Evolutionary conservation across 1,140 invertebrate species (phyloP), one percentile per base, ranked within the genome.

Genomic region (Musca domestica): DNA sequence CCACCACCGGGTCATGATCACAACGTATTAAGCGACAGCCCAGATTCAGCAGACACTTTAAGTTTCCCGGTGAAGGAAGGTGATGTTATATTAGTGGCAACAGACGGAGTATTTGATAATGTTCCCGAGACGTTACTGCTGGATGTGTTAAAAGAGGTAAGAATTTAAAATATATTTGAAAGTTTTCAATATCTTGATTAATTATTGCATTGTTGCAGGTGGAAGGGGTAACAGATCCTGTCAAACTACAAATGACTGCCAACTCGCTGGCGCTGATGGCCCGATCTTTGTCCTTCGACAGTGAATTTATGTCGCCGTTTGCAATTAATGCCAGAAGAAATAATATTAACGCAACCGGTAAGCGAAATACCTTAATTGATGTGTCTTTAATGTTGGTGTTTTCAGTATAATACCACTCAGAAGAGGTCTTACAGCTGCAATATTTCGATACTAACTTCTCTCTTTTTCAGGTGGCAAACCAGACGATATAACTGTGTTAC

Each of bases 91-190:
- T 85, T 99, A 27, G 87, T 98, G 46, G 97, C 95, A 41, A 98
- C 96, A 2, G 96, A 99, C 84, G 97, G 97, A 52, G 93, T 99
- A 20, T 99, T 98, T 84, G 97, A 99, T 84, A 99, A 99, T 85
- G 89, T 98, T 73, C 95, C 94, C 68, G 94, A 97, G 74, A 88
- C 90, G 69, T 86, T 96, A 75, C 88, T 98, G 74, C 75, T 81
- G 54, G 83, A 83, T 48, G 81, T 80, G 52, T 71, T 82, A 15
- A 76, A 80, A 47, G 76, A 80, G 64, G 84, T 85, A 34, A 69
- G 52, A 66, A 63, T 23, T 4, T n/a, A 65, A n/a, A 54, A 34
- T 61, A 10, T 51, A 19, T 19, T 27, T 64, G 1, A 17, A 64
- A 14, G 46, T 64, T 34, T 41, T n/a, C n/a, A n/a, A n/a, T n/a